These are phyloP conservation scores for Heliconius cydno DNA, from an alignment of 2,888 invertebrate species.

Conservation along the genomic window DNA sequence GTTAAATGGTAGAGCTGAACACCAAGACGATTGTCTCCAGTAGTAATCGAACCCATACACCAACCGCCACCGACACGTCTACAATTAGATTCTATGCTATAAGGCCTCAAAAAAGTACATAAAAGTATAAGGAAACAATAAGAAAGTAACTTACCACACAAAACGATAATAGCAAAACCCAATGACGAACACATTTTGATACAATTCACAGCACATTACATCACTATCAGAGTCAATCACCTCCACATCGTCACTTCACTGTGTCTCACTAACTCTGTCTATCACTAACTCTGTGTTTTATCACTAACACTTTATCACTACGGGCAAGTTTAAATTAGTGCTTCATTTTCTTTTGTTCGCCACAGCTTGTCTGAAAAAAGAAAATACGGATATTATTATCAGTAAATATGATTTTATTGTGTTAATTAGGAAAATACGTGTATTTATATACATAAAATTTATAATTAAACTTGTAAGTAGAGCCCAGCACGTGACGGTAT, in stretches of 20 bases:
- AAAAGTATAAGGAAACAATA: neutral
- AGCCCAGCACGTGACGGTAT: neutral
- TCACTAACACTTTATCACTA: conserved; percentile 34
- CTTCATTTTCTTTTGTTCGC: neutral
- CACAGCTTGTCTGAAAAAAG: conserved; percentile 36
- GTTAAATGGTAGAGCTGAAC: too few relatives aligned
- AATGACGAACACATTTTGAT: conserved; percentile 73
- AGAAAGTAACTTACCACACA: conserved; percentile 67
- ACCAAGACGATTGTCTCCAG: too few relatives aligned
- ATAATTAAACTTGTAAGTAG: too few relatives aligned
- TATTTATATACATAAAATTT: too few relatives aligned
- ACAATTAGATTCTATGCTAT: too few relatives aligned
- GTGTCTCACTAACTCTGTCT: conserved; percentile 38
- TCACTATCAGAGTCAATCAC: conserved; percentile 59
- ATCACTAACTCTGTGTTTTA: conserved; percentile 27
- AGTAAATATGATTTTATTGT: too few relatives aligned
- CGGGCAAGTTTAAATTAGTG: conserved; percentile 20
- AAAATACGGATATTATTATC: neutral
- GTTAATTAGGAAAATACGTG: too few relatives aligned
- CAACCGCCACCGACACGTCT: too few relatives aligned
- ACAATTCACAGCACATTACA: conserved; percentile 69
- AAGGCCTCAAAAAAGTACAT: neutral
- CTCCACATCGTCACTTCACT: conserved; percentile 62
- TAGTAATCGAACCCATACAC: too few relatives aligned
- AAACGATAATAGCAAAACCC: conserved; percentile 58